Conservation (phyloP, 2,888 invertebrate species). For the Congeria kusceri region DNA sequence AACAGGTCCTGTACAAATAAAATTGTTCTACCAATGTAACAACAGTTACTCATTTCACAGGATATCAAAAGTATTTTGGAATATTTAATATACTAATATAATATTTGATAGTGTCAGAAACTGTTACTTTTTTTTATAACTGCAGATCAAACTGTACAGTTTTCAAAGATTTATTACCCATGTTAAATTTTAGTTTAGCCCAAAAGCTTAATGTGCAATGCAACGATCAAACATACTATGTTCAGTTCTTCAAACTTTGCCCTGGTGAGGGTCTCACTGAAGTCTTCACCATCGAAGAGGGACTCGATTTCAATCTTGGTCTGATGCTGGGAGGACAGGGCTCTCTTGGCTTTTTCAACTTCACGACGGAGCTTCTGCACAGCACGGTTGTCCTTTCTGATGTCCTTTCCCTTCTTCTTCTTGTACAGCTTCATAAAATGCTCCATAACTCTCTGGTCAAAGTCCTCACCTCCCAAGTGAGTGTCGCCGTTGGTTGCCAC, state of each 20-base stretch:
- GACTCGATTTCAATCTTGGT: slow-evolving; percentile 99
- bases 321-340: slow-evolving; percentile 96
- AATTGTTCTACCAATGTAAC: no score
- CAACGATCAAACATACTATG: slow-evolving; percentile 88
- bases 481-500: slow-evolving; percentile 96
- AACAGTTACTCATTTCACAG: no score
- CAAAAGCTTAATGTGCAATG: no score
- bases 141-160: no score
- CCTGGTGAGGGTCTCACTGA: slow-evolving; percentile 98
- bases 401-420: slow-evolving; percentile 99
- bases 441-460: slow-evolving; percentile 99
- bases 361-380: slow-evolving; percentile 98
- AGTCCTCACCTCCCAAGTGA: slow-evolving; percentile 99
- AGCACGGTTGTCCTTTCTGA: slow-evolving; percentile 95
- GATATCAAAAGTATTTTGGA: no score
- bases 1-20: slow-evolving; percentile 86
- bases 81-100: no score
- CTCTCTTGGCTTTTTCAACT: slow-evolving; percentile 98
- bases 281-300: slow-evolving; percentile 98
- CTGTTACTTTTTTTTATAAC: no score
- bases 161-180: no score
- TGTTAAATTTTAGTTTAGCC: no score
- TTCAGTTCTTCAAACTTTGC: slow-evolving; percentile 99
- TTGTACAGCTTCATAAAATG: slow-evolving; percentile 99
- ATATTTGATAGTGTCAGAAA: no score